Base-by-base conservation (phyloP, 2,797 vertebrate species). In the Syngnathus rostellatus region DNA sequence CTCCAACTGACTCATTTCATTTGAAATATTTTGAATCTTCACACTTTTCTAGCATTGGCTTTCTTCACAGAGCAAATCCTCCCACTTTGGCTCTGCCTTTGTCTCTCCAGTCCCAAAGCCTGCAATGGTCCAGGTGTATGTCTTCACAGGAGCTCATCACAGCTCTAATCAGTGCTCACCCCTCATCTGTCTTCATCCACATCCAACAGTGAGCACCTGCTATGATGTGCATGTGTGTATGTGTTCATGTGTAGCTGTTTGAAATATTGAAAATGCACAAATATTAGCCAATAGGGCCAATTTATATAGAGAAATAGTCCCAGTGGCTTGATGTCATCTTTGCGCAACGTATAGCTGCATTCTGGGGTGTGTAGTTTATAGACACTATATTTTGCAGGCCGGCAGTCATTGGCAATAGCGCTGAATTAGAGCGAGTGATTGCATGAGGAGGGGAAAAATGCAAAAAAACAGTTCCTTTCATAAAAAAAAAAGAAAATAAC, bases 111-210 rank as follows among this genome's bases (percentile, higher is more conserved):
- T 17, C 16, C 45, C 79, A 84, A 87, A 87, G 88, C 88, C 85
- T 87, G 83, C 77, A 40, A 70, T 81, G 80, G 86, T 87, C 85
- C 89, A 91, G 89, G 89, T 91, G 89, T 88, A 83, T 78, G 80
- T 80, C 88, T 88, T 89, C 79, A 74, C 77, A 53, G 87, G 88
- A 88, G 86, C 89, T 89, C 88, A 90, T 91, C 85, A 88, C 86
- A 77, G 82, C 88, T 89, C 87, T 91, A 90, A 89, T 89, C 87
- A 89, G 88, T 86, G 83, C 87, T 87, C 86, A 84, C 76, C 50
- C 73, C 85, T 89, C 89, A 91, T 91, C 87, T 89, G 86, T 92
- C 90, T 91, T 89, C 88, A 89, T 91, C 85, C 85, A 84, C 82
- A 84, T 83, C 87, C 87, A 90, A 75, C 84, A 81, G 87, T 86